Base-by-base conservation (phyloP, 1,140 invertebrate species). In the Sarcophaga bullata region DNA sequence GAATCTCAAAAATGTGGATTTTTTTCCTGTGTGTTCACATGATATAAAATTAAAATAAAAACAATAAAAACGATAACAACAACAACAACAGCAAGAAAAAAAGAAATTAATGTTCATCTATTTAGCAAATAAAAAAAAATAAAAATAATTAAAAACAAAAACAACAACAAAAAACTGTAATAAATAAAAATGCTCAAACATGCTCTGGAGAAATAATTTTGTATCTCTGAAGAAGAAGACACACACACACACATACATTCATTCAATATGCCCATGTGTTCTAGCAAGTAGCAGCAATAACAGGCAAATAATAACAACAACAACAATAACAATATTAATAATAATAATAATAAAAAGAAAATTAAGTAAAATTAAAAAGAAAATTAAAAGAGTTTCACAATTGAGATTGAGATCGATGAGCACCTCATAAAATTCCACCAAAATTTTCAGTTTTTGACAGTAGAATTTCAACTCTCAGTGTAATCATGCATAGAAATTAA, bases 381-480 rank as follows among this genome's bases (percentile, higher is more conserved):
- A 72, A 72, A 72, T 25, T n/a, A 37, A 37, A 37, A 37, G 25
- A 37, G 25, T 37, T 37, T 37, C 25, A 37, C 25, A 47, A 49
- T 76, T 76, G 46, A 10, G 17, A 68, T 9, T 75, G 6, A 15
- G 73, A 49, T 17, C 73, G n/a, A 15, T n/a, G 11, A 62, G 62
- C 80, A 81, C 80, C 80, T 81, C 80, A 81, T 81, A 81, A 81
- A 81, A 68, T 81, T 52, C 80, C 62, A 37, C 1, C 1, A 37
- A 37, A 37, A 37, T 37, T 37, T 37, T 81, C 47, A 68, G 80
- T 62, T 47, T 58, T 72, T 72, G 80, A 62, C 80, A 68, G 75
- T 78, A 52, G 17, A 78, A 78, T 78, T 52, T 78, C n/a, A 46
- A 10, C 48, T 52, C 25, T 78, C 49, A 48, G 50, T 37, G 25